A percentile compares a stretch with the other conserved stretches of the same genome.
phyloP scores from a whole-genome alignment of 2,113 vertebrate genomes.

The Caretta caretta region DNA sequence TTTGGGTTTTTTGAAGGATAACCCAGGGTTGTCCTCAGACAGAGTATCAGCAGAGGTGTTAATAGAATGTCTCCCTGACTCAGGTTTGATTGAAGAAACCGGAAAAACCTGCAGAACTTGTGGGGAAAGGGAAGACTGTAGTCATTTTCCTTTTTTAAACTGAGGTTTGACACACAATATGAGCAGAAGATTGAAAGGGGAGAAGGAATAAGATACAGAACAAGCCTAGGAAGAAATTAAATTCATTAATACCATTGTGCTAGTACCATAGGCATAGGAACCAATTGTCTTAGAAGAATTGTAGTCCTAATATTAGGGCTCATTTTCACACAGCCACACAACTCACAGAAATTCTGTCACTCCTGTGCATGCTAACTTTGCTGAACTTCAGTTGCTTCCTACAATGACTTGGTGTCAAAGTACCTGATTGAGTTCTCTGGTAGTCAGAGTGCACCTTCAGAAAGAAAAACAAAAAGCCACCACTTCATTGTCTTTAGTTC shows the following conservation, averaged over 20 bases:
- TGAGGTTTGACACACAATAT: not conserved
- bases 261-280: not conserved
- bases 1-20: not conserved
- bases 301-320: not conserved
- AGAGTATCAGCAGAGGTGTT: not conserved
- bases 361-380: not conserved
- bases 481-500: not conserved
- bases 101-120: not conserved
- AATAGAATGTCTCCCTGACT: not conserved
- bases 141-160: not conserved
- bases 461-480: not conserved
- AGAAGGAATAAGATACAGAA: not conserved
- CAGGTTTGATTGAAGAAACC: not conserved
- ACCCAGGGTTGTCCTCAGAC: not conserved
- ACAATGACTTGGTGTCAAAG: not conserved
- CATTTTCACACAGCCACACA: not conserved
- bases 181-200: not conserved
- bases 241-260: accelerated
- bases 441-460: not conserved
- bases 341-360: not conserved
- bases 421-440: not conserved
- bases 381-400: not conserved
- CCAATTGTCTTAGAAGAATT: not conserved
- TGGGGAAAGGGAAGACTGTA: not conserved
- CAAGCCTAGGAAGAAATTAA: not conserved